Conservation (phyloP, 1,140 invertebrate species). For the Aphidius gifuensis region DNA sequence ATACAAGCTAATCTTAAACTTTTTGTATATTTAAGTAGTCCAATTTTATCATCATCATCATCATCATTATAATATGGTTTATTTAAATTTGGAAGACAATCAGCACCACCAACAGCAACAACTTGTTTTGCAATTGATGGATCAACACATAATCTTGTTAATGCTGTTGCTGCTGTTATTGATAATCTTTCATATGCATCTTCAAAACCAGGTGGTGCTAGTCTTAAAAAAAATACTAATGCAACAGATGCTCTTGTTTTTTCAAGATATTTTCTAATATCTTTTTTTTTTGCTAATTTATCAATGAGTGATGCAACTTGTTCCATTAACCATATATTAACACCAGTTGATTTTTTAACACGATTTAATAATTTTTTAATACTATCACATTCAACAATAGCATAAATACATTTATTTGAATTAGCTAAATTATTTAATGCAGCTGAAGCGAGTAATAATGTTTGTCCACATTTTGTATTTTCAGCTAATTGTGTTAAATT, state of each 20-base stretch:
- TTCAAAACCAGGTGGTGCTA: conserved; percentile 60
- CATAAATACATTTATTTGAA: conserved; percentile 38
- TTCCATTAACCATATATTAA: conserved; percentile 59
- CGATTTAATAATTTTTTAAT: conserved; percentile 57
- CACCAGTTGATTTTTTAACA: conserved; percentile 50
- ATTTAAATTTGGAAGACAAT: conserved; percentile 66
- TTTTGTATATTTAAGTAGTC: conserved; percentile 55
- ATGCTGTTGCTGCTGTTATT: conserved; percentile 79
- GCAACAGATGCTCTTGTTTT: conserved; percentile 64
- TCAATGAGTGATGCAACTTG: conserved; percentile 81
- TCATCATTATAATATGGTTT: conserved; percentile 51
- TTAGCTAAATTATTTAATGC: conserved; percentile 65
- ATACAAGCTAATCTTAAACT: conserved; percentile 57
- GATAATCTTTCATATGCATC: conserved; percentile 73
- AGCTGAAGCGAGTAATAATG: conserved; percentile 64
- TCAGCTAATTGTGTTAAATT: conserved; percentile 55
- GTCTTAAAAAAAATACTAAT: conserved; percentile 74
- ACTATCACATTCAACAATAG: conserved; percentile 61
- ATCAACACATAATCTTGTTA: conserved; percentile 76
- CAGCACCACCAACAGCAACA: conserved; percentile 72
- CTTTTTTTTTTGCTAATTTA: conserved; percentile 70
- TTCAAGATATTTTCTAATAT: conserved; percentile 62
- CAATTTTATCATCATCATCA: conserved; percentile 51
- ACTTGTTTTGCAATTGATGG: conserved; percentile 70
- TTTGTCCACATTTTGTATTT: conserved; percentile 58